Evolutionary conservation across 2,797 vertebrate species (phyloP).

Genomic region (Cyprinella venusta): DNA sequence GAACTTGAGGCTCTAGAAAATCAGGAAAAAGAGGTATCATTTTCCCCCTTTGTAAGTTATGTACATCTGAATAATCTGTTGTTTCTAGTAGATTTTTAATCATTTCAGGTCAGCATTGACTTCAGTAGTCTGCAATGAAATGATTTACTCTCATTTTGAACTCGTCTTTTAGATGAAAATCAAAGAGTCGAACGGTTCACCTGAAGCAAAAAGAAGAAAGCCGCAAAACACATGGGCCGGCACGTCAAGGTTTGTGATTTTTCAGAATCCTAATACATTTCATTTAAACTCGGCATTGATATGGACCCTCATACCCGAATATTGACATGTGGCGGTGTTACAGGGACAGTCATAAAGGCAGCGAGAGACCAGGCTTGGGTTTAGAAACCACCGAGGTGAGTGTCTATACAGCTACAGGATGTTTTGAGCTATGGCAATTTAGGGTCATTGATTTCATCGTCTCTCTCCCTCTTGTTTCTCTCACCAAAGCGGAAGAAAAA

Average conservation of each 20-base stretch:
- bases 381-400: conserved; percentile 74
- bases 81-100: too few species aligned
- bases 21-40: conserved; percentile 89
- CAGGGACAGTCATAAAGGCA: conserved; percentile 75
- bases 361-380: conserved; percentile 80
- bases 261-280: neutral
- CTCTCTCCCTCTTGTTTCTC: conserved; percentile 29
- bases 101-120: neutral
- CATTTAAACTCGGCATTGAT: neutral
- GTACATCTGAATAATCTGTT: neutral
- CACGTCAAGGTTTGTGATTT: conserved; percentile 64
- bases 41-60: neutral
- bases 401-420: neutral
- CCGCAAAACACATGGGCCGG: conserved; percentile 75
- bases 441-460: neutral
- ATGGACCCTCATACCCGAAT: neutral
- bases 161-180: conserved; percentile 68
- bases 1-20: conserved; percentile 94
- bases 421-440: neutral
- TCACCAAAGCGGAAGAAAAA: conserved; percentile 82
- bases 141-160: neutral
- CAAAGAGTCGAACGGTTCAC: conserved; percentile 68
- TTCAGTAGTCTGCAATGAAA: neutral
- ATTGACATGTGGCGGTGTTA: neutral
- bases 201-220: conserved; percentile 79